phyloP scores from a whole-genome alignment of 2,797 vertebrate genomes.

The Lagorchestes hirsutus region DNA sequence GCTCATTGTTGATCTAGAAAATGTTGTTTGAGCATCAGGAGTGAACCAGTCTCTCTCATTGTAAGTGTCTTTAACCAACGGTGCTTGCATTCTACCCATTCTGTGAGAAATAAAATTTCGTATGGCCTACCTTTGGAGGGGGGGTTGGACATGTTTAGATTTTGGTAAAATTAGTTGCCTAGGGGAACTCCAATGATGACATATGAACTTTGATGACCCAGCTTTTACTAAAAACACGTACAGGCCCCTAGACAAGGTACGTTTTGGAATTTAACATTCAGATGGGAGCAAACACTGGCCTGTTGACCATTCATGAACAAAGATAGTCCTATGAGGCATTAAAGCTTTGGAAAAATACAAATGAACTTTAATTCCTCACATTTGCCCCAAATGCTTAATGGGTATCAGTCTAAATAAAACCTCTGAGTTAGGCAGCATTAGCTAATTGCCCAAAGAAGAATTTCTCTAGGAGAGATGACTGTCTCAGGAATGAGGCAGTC shows the following conservation, averaged over 20 bases:
- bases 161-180: slow-evolving; percentile 55
- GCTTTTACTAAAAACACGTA: background rate
- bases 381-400: slow-evolving; percentile 41
- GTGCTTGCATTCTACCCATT: slow-evolving; percentile 44
- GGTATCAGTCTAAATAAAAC: slow-evolving; percentile 40
- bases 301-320: background rate
- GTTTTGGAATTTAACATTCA: slow-evolving; percentile 55
- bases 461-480: slow-evolving; percentile 62
- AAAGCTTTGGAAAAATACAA: slow-evolving; percentile 56
- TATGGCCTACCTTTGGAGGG: background rate
- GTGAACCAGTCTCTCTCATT: slow-evolving; percentile 48
- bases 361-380: slow-evolving; percentile 48
- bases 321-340: background rate
- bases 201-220: slow-evolving; percentile 40
- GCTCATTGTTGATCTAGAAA: slow-evolving; percentile 54
- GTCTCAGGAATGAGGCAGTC: slow-evolving; percentile 54
- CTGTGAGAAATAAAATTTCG: slow-evolving; percentile 65
- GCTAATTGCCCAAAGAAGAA: slow-evolving; percentile 60
- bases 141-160: slow-evolving; percentile 46
- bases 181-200: slow-evolving; percentile 16
- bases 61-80: slow-evolving; percentile 59
- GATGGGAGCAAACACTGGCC: slow-evolving; percentile 22
- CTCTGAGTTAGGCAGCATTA: slow-evolving; percentile 49
- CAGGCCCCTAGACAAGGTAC: slow-evolving; percentile 40
- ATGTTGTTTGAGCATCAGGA: slow-evolving; percentile 26